Evolutionary conservation across 2,113 vertebrate genomes (phyloP).

Genomic region (Brachionichthys hirsutus): DNA sequence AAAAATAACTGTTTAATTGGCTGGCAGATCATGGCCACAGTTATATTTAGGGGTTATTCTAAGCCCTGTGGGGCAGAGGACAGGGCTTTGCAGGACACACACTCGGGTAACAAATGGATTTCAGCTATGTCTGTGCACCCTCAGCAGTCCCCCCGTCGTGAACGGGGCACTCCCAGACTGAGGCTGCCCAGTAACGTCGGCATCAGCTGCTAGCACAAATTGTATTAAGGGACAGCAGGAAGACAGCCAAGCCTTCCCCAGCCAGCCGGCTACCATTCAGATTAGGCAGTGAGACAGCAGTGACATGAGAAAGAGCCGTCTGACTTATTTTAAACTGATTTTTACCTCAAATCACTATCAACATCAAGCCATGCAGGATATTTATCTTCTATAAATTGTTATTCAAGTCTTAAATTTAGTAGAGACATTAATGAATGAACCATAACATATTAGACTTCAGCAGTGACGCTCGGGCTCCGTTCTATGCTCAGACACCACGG

Average conservation of each 20-base stretch:
- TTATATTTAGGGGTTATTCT: slow-evolving; percentile 73
- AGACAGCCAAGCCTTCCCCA: slow-evolving; percentile 39
- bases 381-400: too few species aligned
- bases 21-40: slow-evolving; percentile 32
- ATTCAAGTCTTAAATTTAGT: too few species aligned
- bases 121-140: slow-evolving; percentile 40
- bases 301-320: slow-evolving; percentile 29
- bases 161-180: slow-evolving; percentile 50
- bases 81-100: slow-evolving; percentile 41
- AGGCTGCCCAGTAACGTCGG: slow-evolving; percentile 40
- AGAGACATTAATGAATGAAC: too few species aligned
- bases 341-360: background rate
- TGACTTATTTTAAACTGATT: slow-evolving; percentile 16
- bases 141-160: slow-evolving; percentile 43
- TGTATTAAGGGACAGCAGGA: slow-evolving; percentile 60
- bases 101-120: slow-evolving; percentile 42
- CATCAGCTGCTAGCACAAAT: slow-evolving; percentile 70
- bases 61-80: slow-evolving; percentile 48
- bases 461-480: too few species aligned
- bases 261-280: slow-evolving; percentile 30
- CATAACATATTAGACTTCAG: too few species aligned
- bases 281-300: slow-evolving; percentile 41
- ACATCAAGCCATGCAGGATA: too few species aligned
- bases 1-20: slow-evolving; percentile 70
- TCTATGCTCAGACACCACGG: too few species aligned